Evolutionary conservation across 2,888 invertebrate genomes (phyloP), one percentile per base, ranked within the genome.

Genomic region (Campaea margaritaria): DNA sequence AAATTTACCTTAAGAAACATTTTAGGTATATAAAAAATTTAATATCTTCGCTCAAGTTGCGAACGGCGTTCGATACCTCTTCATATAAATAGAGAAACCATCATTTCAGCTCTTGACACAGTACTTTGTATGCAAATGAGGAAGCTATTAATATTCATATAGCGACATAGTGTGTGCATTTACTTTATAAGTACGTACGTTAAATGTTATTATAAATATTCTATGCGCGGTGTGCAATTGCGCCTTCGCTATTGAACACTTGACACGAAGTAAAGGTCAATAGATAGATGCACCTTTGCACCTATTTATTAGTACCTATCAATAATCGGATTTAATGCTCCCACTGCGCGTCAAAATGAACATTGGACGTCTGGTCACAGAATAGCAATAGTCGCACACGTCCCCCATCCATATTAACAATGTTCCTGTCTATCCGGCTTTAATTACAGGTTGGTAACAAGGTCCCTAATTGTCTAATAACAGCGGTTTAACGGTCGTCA

Each of bases 111-210:
- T 69, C 56, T 53, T 62, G 62, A 53, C 58, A 62, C 64, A 67
- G 61, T 70, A 78, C 78, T 78, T 78, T 78, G 77, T 78, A 77
- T 79, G 77, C 68, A 69, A 79, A 79, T 74, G 53, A 8, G 66
- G 61, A 63, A 64, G 58, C 65, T 8, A 73, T 79, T 70, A 76
- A 76, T 77, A 74, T 73, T 76, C 72, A 74, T 73, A 31, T 73
- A 31, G 15, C 12, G 16, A 38, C 38, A 48, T 43, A 48, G 48
- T 54, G 57, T 39, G 57, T 50, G 52, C 56, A 57, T 57, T 57
- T 62, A 54, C 5, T 21, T 5, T 45, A 49, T 50, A 54, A 21
- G 21, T 21, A 21, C 3, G 41, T 34, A 39, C 42, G 27, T 56
- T 50, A 39, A 45, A 53, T 51, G 38, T 60, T 59, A 58, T 51